phyloP scores from a whole-genome alignment of 2,113 vertebrate species.

The Raja brachyura region DNA sequence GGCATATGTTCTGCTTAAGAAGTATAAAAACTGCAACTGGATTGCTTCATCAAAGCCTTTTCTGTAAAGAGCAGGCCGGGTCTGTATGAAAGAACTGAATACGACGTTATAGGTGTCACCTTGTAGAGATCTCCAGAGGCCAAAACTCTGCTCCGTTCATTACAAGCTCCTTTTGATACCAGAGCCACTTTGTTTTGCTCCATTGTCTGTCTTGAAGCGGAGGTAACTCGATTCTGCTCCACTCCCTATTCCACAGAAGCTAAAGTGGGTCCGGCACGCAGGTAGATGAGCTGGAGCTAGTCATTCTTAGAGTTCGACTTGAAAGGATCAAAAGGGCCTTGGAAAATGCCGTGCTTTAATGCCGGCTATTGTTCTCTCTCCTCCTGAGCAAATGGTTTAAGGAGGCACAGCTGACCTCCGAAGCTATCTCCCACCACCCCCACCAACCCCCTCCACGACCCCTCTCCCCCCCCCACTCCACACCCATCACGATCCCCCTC shows the following conservation, averaged over 20 bases:
- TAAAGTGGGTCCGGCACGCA: constrained; percentile 4
- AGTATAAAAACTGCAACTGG: not conserved
- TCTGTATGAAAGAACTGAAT: not conserved
- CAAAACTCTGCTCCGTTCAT: constrained; percentile 44
- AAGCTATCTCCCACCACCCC: constrained; percentile 16
- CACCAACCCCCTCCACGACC: too few species aligned
- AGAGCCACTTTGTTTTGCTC: constrained; percentile 46
- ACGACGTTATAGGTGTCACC: constrained; percentile 42
- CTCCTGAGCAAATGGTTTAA: not conserved
- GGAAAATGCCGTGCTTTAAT: constrained; percentile 5
- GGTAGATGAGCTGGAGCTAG: not conserved
- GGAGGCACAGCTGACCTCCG: not conserved
- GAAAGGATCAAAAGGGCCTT: constrained; percentile 26
- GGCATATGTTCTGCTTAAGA: not conserved
- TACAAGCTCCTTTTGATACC: constrained; percentile 47
- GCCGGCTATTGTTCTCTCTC: not conserved
- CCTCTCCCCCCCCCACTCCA: constrained; percentile 34
- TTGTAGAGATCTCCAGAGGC: constrained; percentile 42
- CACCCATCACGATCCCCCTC: too few species aligned
- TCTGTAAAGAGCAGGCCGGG: not conserved
- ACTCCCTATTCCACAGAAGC: not conserved
- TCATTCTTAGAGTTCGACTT: not conserved
- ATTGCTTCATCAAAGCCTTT: not conserved
- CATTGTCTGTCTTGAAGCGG: constrained; percentile 44
- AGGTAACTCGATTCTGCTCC: constrained; percentile 41